Conservation (phyloP, 1,140 invertebrate species). For the Danaus melanippus region DNA sequence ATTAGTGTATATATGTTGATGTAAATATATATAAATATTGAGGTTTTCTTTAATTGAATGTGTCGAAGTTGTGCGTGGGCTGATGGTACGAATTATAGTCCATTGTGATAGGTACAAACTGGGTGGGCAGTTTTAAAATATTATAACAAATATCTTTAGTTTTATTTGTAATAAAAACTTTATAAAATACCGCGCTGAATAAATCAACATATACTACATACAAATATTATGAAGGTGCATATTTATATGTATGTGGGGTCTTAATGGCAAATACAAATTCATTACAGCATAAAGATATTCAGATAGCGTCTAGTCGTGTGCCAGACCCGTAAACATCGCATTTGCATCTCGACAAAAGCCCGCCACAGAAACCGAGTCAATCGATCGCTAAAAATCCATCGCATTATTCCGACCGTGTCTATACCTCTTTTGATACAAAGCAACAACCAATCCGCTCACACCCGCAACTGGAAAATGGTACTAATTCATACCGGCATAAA, state of each 20-base stretch:
- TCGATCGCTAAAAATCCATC: constrained; percentile 64
- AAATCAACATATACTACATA: not conserved
- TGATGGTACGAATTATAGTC: constrained; percentile 48
- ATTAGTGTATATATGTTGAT: constrained; percentile 22
- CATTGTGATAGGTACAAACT: constrained; percentile 31
- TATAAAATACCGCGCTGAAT: not conserved
- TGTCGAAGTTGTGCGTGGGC: constrained; percentile 44
- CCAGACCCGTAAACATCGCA: constrained; percentile 44
- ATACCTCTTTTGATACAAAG: constrained; percentile 32
- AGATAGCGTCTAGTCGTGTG: constrained; percentile 46
- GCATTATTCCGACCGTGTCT: constrained; percentile 55
- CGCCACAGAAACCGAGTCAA: constrained; percentile 61
- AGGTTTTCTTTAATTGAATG: constrained; percentile 45
- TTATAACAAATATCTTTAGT: constrained; percentile 1
- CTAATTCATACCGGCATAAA: constrained; percentile 31
- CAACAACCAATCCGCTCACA: constrained; percentile 30
- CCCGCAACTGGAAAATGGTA: constrained; percentile 27
- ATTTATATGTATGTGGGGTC: constrained; percentile 2
- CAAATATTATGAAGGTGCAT: not conserved
- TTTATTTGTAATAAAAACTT: constrained; percentile 1
- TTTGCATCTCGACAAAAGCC: constrained; percentile 56
- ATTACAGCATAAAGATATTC: constrained; percentile 27
- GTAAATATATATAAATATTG: constrained; percentile 43
- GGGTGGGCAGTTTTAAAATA: constrained; percentile 29
- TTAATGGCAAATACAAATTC: constrained; percentile 13